Base-by-base conservation (phyloP, 2,888 invertebrate genomes). In the Arctia plantaginis region DNA sequence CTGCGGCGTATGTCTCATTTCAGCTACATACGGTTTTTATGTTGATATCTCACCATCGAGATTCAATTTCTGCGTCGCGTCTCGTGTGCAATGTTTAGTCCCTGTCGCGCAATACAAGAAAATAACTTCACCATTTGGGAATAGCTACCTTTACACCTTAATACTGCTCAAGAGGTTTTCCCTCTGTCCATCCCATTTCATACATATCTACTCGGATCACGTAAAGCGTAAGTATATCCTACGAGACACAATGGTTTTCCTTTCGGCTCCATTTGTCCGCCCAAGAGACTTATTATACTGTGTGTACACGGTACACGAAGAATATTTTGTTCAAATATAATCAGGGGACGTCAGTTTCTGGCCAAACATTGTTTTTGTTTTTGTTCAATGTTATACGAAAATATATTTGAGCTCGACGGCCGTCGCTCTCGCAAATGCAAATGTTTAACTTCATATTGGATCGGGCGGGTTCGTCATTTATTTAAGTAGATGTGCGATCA, bases 271-370 rank as follows among this genome's bases (percentile, higher is more conserved):
- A 94, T 94, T 94, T 92, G 91, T 85, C 89, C 90, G 90, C 95
- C 94, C 95, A 80, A 91, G 94, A 94, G 95, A 94, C 95, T 92
- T 95, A 94, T 95, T 95, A 95, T 91, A 89, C 91, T 94, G 92
- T 95, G 92, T 95, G 93, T 94, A 95, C 93, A 93, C 90, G 91
- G 91, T 90, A 91, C 89, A 90, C 89, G 88, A 89, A 89, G 90
- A 93, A 95, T 95, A 95, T 94, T 92, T 92, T 94, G 94, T 91
- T 88, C 95, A 95, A 95, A 95, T 94, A 95, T 95, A 95, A 95
- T 95, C 95, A 94, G 90, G 84, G 93, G 93, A 92, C 90, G 90
- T 87, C 90, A 89, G 92, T 91, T 82, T 85, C 75, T 84, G 82
- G 80, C 91, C 93, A 94, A 95, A 94, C 93, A 93, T 90, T 91